Conservation (phyloP, 1,140 invertebrate species). For the Drosophila mauritiana region DNA sequence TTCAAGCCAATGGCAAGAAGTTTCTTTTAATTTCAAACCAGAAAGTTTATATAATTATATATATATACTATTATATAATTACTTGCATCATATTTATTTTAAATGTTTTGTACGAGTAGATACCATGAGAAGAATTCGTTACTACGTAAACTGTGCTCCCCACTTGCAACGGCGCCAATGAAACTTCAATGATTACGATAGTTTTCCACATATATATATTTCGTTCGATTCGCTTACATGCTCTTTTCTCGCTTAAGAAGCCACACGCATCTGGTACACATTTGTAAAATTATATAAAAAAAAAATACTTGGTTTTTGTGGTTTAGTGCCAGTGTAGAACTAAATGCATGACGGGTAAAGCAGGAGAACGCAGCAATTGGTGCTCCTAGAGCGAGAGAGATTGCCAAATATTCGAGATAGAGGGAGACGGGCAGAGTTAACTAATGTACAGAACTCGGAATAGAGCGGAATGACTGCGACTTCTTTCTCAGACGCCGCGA, state of each 20-base stretch:
- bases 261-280: constrained; percentile 8
- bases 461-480: constrained; percentile 26
- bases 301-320: constrained; percentile 15
- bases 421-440: background rate
- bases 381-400: constrained; percentile 39
- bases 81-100: too few species aligned
- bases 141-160: too few species aligned
- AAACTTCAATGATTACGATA: constrained; percentile 1
- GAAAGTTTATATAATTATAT: too few species aligned
- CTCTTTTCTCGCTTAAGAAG: constrained; percentile 16
- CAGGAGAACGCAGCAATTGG: constrained; percentile 27
- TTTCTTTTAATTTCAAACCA: too few species aligned
- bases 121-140: too few species aligned
- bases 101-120: too few species aligned
- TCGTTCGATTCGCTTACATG: constrained; percentile 36
- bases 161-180: background rate
- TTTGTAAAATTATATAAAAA: constrained; percentile 6
- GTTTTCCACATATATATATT: constrained; percentile 37
- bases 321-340: constrained; percentile 13
- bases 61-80: too few species aligned
- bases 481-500: constrained; percentile 87
- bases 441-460: constrained; percentile 40
- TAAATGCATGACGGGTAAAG: constrained; percentile 22
- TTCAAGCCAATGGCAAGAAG: too few species aligned
- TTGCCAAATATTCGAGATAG: constrained; percentile 21